phyloP scores from a whole-genome alignment of 2,888 invertebrate species.

The Synanthedon vespiformis region DNA sequence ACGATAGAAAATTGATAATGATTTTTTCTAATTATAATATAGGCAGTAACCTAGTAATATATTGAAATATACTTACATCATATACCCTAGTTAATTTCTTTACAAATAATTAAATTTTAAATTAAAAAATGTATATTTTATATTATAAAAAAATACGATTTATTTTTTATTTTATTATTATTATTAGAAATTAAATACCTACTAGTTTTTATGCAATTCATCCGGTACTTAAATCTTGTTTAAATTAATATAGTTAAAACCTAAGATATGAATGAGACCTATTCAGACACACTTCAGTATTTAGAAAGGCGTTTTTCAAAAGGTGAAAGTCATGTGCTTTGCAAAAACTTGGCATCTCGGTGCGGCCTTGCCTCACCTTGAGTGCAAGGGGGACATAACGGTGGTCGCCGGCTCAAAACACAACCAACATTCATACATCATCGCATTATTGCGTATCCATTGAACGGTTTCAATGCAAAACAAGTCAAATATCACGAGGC shows the following conservation, averaged over 20 bases:
- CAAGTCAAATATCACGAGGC: slow-evolving; percentile 10
- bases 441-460: slow-evolving; percentile 25
- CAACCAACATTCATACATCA: slow-evolving; percentile 16
- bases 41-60: no score
- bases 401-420: slow-evolving; percentile 33
- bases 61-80: no score
- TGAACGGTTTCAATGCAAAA: slow-evolving; percentile 18
- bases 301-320: slow-evolving; percentile 61
- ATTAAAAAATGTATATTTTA: no score
- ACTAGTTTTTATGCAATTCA: no score
- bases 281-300: slow-evolving; percentile 29
- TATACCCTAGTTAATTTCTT: no score
- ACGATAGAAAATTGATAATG: no score
- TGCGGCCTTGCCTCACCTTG: slow-evolving; percentile 69
- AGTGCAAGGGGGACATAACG: slow-evolving; percentile 67
- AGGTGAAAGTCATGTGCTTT: slow-evolving; percentile 66
- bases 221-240: no score
- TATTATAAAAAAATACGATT: no score
- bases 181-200: no score
- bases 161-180: no score
- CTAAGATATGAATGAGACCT: neutral
- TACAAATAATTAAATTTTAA: no score
- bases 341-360: slow-evolving; percentile 63
- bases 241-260: neutral
- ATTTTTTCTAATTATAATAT: no score